These are phyloP conservation scores for Tragelaphus imberbis DNA, from an alignment of 2,113 vertebrate genomes.

Conservation along the genomic window DNA sequence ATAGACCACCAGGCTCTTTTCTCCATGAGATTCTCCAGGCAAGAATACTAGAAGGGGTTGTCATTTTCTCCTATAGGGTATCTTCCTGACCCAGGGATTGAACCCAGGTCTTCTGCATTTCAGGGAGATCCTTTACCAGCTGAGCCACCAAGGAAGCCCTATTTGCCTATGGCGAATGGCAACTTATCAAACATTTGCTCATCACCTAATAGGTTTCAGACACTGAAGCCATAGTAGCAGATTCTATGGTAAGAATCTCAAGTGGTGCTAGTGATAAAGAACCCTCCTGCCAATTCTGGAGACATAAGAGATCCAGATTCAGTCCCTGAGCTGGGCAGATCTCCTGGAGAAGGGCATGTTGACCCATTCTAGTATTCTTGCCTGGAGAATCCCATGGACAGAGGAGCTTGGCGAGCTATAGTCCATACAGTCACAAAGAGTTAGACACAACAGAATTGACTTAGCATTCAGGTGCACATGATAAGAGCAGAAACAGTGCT, in stretches of 20 bases:
- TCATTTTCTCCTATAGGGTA: not conserved
- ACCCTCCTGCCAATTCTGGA: not conserved
- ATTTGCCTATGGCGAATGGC: not conserved
- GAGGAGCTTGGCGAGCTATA: too few species aligned
- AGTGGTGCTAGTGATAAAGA: too few species aligned
- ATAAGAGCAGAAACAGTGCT: not conserved
- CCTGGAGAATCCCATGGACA: too few species aligned
- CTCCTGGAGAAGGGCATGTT: too few species aligned
- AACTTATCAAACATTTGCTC: not conserved
- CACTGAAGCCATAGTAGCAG: not conserved
- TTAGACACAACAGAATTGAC: too few species aligned
- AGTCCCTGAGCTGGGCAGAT: too few species aligned
- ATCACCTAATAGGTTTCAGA: not conserved
- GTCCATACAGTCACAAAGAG: too few species aligned
- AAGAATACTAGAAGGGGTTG: not conserved
- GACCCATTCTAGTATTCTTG: too few species aligned
- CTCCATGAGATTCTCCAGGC: not conserved
- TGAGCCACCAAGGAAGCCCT: not conserved
- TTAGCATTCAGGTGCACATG: not conserved
- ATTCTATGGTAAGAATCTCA: too few species aligned
- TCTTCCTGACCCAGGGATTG: not conserved
- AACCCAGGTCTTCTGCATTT: not conserved
- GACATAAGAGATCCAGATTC: too few species aligned
- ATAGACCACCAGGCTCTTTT: not conserved
- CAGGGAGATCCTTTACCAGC: not conserved